A percentile compares a stretch with the other conserved stretches of the same genome.
phyloP scores from a whole-genome alignment of 2,797 vertebrate genomes.

The Microctenopoma steveboyesi region DNA sequence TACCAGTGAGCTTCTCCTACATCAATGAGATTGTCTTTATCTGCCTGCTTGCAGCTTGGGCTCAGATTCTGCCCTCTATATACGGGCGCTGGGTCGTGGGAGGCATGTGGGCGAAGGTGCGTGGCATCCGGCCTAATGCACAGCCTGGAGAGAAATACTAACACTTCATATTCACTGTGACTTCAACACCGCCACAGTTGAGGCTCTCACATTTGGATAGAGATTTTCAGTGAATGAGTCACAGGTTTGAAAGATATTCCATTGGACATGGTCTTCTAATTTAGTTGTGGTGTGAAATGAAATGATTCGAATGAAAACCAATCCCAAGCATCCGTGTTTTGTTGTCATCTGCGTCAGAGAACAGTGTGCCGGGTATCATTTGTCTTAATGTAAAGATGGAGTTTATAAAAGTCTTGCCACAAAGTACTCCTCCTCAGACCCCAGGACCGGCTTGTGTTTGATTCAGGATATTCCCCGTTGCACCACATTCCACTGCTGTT shows the following conservation, averaged over 20 bases:
- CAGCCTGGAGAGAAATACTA: constrained; percentile 86
- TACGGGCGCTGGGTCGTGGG: constrained; percentile 84
- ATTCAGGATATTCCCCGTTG: constrained; percentile 80
- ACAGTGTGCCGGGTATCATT: constrained; percentile 37
- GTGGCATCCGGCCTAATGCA: constrained; percentile 87
- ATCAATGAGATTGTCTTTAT: constrained; percentile 89
- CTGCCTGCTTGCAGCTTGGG: constrained; percentile 87
- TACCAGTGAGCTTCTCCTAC: constrained; percentile 77
- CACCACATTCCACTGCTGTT: constrained; percentile 79
- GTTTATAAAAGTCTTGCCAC: constrained; percentile 52
- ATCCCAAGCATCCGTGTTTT: constrained; percentile 48
- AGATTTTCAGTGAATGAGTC: constrained; percentile 81
- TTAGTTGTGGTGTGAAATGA: constrained; percentile 72
- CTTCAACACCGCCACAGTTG: constrained; percentile 80
- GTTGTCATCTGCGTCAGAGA: constrained; percentile 42
- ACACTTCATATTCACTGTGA: constrained; percentile 84
- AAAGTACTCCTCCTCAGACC: constrained; percentile 65
- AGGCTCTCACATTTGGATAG: constrained; percentile 81
- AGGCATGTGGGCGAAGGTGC: constrained; percentile 88
- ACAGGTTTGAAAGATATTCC: constrained; percentile 78
- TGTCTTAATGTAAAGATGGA: constrained; percentile 36
- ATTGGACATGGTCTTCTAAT: constrained; percentile 78
- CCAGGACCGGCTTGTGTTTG: constrained; percentile 66
- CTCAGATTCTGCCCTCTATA: constrained; percentile 85
- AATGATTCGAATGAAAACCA: constrained; percentile 60